phyloP scores from a whole-genome alignment of 2,113 vertebrate species.

The Edolisoma coerulescens region DNA sequence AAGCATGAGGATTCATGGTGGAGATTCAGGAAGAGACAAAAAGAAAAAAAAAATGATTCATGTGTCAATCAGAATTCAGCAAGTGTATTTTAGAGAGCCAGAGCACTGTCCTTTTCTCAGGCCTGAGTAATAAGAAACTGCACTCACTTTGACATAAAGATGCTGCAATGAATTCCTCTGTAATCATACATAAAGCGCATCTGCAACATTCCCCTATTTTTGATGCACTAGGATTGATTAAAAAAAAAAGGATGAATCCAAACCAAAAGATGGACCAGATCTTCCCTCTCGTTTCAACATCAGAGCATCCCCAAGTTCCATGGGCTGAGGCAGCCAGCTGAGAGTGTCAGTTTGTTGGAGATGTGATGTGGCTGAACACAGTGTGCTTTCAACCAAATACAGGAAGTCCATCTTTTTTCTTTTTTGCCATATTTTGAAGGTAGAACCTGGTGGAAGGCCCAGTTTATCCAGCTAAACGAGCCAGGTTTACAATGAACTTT shows the following conservation, averaged over 20 bases:
- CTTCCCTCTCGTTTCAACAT: not conserved
- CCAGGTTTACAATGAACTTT: not conserved
- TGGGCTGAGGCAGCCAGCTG: not conserved
- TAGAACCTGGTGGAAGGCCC: not conserved
- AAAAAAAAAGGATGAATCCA: not conserved
- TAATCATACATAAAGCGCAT: not conserved
- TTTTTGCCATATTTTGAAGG: not conserved
- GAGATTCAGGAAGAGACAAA: constrained; percentile 51
- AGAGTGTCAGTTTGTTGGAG: not conserved
- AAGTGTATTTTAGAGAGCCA: not conserved
- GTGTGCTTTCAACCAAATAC: not conserved
- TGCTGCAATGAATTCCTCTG: not conserved
- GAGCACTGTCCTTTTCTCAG: constrained; percentile 61
- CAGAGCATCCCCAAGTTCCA: not conserved
- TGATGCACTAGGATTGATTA: not conserved
- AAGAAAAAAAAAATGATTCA: constrained; percentile 48
- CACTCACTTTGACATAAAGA: not conserved
- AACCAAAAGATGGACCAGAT: not conserved
- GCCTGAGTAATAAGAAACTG: not conserved
- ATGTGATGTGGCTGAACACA: not conserved
- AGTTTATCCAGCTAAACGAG: not conserved
- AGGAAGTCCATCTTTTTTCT: not conserved
- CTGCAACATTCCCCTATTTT: not conserved
- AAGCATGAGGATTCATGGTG: constrained; percentile 33
- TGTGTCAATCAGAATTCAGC: constrained; percentile 43